Conservation (phyloP, 2,797 vertebrate species). For the Pseudomugil tenellus region DNA sequence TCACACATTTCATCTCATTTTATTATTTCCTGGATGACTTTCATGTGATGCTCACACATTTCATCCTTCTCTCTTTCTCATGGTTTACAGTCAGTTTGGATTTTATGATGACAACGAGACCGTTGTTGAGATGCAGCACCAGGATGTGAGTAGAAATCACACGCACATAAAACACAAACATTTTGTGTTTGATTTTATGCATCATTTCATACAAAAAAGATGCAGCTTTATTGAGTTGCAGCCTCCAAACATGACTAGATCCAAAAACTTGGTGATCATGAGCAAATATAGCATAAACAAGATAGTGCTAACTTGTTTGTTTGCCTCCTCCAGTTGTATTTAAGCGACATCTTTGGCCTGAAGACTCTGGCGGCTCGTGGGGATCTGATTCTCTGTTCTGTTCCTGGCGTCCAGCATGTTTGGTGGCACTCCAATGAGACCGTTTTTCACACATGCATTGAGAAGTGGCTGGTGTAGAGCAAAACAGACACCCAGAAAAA, state of each 20-base stretch:
- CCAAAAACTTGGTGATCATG: background rate
- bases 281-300: background rate
- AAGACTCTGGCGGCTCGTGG: conserved; percentile 87
- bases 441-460: conserved; percentile 86
- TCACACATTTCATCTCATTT: background rate
- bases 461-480: conserved; percentile 88
- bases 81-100: conserved; percentile 87
- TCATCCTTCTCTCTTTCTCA: background rate
- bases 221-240: background rate
- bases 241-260: background rate
- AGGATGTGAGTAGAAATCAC: conserved; percentile 82
- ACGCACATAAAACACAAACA: background rate
- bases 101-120: conserved; percentile 92
- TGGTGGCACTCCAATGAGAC: conserved; percentile 91
- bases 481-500: background rate
- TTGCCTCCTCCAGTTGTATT: conserved; percentile 80
- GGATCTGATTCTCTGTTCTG: conserved; percentile 82
- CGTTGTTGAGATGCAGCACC: conserved; percentile 87
- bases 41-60: conserved; percentile 40
- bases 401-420: conserved; percentile 85
- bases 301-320: background rate
- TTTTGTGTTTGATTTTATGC: background rate
- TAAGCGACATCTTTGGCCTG: conserved; percentile 88
- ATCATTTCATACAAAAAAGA: background rate
- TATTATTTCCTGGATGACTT: conserved; percentile 20